Base-by-base conservation (phyloP, 1,140 invertebrate genomes). In the Bombus confusus region DNA sequence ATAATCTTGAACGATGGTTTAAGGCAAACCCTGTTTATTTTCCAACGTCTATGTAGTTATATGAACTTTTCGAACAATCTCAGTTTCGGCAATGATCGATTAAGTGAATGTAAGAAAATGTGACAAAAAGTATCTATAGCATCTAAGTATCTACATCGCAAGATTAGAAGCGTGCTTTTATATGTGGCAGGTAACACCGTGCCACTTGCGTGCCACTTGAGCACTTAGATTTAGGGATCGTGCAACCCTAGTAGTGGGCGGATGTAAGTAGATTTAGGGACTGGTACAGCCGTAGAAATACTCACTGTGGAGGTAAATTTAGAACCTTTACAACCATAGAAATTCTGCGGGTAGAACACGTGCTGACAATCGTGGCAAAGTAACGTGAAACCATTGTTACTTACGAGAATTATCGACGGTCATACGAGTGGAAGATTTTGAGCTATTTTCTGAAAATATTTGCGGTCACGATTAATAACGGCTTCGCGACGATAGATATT, bases 211-310 rank as follows among this genome's bases (percentile, higher is more conserved):
- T 80, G 64, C 43, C 64, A 52, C 31, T 69, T 52, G 78, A 80
- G 43, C 78, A 69, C 78, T 52, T 69, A 69, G 64, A 39, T 71
- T 80, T 69, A 68, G 64, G 78, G 43, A 80, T 80, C 64, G 78
- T 52, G 64, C 64, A 69, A 52, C 78, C 77, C 64, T 80, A 80
- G 64, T 68, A 79, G 62, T 68, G 78, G 43, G 43, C 43, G 64
- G 73, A 62, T 66, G 28, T 66, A 83, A 77, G 73, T 77, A 77
- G 73, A 83, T 83, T 68, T 68, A 66, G 43, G 62, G 73, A 57
- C 43, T 31, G 12, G 25, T n/a, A 47, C 34, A 83, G 28, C 73
- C 62, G 39, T 66, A 76, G 59, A 76, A 52, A 52, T 64, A 47
- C 22, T 3, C 34, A 22, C 18, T 2, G 52, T 5, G 18, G 59